Percentiles rank a stretch among this genome's conserved stretches.
These are phyloP conservation scores for Peromyscus eremicus DNA, from an alignment of 2,797 vertebrate genomes.

Conservation along the genomic window DNA sequence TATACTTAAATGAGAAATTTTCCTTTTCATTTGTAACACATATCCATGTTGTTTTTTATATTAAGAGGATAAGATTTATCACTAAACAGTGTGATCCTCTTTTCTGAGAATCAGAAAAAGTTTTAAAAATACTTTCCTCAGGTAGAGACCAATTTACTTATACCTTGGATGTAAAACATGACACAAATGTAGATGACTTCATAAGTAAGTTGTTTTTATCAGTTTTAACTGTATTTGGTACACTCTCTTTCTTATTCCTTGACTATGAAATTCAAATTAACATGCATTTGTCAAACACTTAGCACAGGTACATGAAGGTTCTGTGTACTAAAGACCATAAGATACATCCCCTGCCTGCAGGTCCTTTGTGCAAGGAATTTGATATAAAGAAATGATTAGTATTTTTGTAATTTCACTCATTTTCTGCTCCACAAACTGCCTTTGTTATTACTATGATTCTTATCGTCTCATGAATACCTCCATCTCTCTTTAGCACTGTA, in stretches of 20 bases:
- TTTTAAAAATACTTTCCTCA: slow-evolving; percentile 1
- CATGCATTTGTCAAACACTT: background rate
- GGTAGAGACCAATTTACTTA: background rate
- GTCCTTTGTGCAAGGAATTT: background rate
- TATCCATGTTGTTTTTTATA: background rate
- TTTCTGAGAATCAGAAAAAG: background rate
- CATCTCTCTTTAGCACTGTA: slow-evolving; percentile 26
- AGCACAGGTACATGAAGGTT: background rate
- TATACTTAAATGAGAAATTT: background rate
- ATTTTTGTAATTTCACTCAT: slow-evolving; percentile 50
- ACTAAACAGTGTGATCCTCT: background rate
- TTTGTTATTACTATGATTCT: slow-evolving; percentile 48
- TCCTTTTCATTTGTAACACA: background rate
- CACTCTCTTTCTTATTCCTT: background rate
- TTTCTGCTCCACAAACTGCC: slow-evolving; percentile 56
- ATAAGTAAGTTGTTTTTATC: background rate
- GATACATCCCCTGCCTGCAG: background rate
- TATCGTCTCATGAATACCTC: slow-evolving; percentile 23
- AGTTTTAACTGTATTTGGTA: background rate
- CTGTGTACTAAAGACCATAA: background rate
- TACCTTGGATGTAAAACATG: background rate
- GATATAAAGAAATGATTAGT: background rate
- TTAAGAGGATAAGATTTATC: background rate
- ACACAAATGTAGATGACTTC: slow-evolving; percentile 1
- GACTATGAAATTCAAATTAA: slow-evolving; percentile 41